Percentiles rank a stretch among this genome's conserved stretches.
phyloP scores from a whole-genome alignment of 1,140 invertebrate species.

The Trichonephila clavata region DNA sequence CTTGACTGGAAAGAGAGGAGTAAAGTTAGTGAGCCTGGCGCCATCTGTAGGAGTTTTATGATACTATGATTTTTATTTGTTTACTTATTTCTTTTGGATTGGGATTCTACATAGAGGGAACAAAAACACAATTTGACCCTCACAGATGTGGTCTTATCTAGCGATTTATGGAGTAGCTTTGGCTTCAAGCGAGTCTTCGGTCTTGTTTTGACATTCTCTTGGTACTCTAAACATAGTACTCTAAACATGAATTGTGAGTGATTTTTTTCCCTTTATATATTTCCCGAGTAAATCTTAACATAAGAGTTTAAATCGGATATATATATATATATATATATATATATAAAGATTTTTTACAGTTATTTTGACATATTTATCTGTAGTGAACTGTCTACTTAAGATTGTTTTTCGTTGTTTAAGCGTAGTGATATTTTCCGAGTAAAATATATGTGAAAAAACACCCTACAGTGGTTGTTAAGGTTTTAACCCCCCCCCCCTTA shows the following conservation, averaged over 20 bases:
- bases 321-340: neutral
- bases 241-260: constrained; percentile 30
- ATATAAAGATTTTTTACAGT: neutral
- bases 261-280: neutral
- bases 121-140: constrained; percentile 13
- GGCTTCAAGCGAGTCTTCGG: neutral
- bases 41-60: constrained; percentile 34
- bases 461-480: too few relatives aligned
- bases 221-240: neutral
- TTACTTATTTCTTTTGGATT: neutral
- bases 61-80: constrained; percentile 7
- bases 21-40: constrained; percentile 26
- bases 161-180: constrained; percentile 47
- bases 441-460: too few relatives aligned
- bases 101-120: neutral
- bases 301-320: neutral
- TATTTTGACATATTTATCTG: neutral
- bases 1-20: constrained; percentile 20
- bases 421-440: neutral
- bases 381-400: neutral
- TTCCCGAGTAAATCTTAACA: neutral
- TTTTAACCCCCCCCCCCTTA: too few relatives aligned
- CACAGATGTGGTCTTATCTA: constrained; percentile 49
- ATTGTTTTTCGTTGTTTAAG: neutral
- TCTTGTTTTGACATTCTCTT: constrained; percentile 13